Evolutionary conservation across 2,113 vertebrate species (phyloP).

Genomic region (Otus sunia): DNA sequence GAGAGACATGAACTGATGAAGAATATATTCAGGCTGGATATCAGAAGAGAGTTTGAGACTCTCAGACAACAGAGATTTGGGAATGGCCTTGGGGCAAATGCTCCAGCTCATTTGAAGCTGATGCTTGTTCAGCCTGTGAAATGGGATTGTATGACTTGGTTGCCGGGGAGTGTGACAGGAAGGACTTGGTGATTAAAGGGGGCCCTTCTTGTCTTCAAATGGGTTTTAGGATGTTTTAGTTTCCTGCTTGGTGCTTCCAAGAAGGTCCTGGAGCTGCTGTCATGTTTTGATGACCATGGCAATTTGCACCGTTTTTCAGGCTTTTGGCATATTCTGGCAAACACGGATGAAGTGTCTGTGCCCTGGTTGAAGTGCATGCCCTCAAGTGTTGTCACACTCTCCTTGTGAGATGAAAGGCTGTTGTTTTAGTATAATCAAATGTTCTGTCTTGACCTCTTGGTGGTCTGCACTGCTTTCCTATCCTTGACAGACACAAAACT

Average conservation of each 20-base stretch:
- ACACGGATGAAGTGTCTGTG: background rate
- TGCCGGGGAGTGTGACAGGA: slow-evolving; percentile 36
- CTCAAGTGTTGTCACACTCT: background rate
- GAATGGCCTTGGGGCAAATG: slow-evolving; percentile 48
- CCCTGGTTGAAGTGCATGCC: background rate
- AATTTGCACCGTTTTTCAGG: background rate
- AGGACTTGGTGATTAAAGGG: slow-evolving; percentile 61
- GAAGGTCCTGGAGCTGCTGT: slow-evolving; percentile 48
- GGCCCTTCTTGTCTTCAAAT: slow-evolving; percentile 48
- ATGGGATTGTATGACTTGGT: slow-evolving; percentile 59
- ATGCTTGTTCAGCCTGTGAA: slow-evolving; percentile 62
- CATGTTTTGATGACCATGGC: slow-evolving; percentile 23
- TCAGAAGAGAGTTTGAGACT: slow-evolving; percentile 34
- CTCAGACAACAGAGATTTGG: slow-evolving; percentile 59
- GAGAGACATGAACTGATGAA: slow-evolving; percentile 10
- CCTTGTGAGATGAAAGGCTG: background rate
- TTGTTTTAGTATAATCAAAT: background rate
- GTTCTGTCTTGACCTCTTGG: background rate
- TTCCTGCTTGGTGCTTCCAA: slow-evolving; percentile 31
- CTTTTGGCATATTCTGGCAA: background rate
- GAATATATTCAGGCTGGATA: slow-evolving; percentile 51
- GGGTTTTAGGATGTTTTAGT: slow-evolving; percentile 35
- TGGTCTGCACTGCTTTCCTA: background rate
- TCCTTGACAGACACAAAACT: background rate
- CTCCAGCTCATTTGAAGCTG: slow-evolving; percentile 63